These are phyloP conservation scores for Liodrosophila aerea DNA, from an alignment of 2,888 invertebrate species.

Conservation along the genomic window DNA sequence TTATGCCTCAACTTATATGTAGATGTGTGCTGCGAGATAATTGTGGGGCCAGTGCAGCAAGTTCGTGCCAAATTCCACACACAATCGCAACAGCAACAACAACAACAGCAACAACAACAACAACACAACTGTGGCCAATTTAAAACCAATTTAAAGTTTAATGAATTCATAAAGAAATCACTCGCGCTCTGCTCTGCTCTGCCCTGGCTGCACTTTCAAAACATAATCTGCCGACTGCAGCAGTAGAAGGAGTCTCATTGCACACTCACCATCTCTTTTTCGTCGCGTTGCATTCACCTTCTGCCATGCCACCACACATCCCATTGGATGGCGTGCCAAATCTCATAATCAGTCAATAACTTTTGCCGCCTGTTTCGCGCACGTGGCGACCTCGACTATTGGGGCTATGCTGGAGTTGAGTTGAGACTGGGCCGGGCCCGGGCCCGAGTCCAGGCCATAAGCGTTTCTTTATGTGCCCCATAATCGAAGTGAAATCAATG, in stretches of 20 bases:
- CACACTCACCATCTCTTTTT: too few relatives aligned
- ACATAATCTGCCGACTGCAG: slow-evolving; percentile 73
- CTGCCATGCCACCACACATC: slow-evolving; percentile 16
- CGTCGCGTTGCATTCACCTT: slow-evolving; percentile 42
- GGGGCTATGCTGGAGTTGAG: slow-evolving; percentile 16
- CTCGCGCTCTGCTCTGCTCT: too few relatives aligned
- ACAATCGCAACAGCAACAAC: slow-evolving; percentile 28
- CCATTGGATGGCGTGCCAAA: slow-evolving; percentile 70
- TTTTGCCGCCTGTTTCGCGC: slow-evolving; percentile 74
- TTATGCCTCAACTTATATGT: slow-evolving; percentile 19
- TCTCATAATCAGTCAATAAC: slow-evolving; percentile 79
- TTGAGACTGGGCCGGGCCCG: slow-evolving; percentile 18
- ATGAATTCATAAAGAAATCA: slow-evolving; percentile 79
- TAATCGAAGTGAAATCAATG: slow-evolving; percentile 78
- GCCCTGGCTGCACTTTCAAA: slow-evolving; percentile 70
- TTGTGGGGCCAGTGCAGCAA: slow-evolving; percentile 53
- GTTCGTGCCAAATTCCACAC: slow-evolving; percentile 74
- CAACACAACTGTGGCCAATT: slow-evolving; percentile 65
- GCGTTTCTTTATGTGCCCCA: slow-evolving; percentile 72
- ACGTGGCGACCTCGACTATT: slow-evolving; percentile 71
- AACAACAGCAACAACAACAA: slow-evolving; percentile 15
- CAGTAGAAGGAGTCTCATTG: slow-evolving; percentile 3
- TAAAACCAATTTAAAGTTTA: slow-evolving; percentile 78
- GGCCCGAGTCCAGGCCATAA: slow-evolving; percentile 44
- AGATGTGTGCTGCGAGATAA: slow-evolving; percentile 68